Conservation (phyloP, 1,140 invertebrate genomes). For the Drosophila saltans region DNA sequence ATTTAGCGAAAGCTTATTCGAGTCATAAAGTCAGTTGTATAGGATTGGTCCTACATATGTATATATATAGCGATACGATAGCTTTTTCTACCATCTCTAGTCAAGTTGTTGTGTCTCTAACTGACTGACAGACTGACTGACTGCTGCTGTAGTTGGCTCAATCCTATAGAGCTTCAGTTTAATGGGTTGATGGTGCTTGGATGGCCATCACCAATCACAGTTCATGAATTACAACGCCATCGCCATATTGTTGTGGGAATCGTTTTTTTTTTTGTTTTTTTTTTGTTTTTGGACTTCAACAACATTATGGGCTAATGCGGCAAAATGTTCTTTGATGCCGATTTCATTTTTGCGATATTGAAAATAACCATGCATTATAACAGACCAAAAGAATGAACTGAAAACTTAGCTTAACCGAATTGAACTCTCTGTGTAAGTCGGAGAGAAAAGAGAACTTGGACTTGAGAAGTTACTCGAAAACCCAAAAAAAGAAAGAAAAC, state of each 20-base stretch:
- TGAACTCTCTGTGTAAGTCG: slow-evolving; percentile 5
- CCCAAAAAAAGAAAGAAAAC: background rate
- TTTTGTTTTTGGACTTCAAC: background rate
- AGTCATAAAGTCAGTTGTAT: too few species aligned
- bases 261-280: slow-evolving; percentile 23
- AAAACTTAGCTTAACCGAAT: slow-evolving; percentile 24
- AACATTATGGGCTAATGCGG: slow-evolving; percentile 45
- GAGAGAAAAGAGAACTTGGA: too few species aligned
- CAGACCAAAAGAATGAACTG: slow-evolving; percentile 20
- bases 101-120: background rate
- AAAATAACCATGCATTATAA: slow-evolving; percentile 77
- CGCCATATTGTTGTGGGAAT: slow-evolving; percentile 80
- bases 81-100: background rate
- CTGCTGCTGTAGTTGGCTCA: slow-evolving; percentile 31
- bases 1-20: too few species aligned
- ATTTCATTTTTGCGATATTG: slow-evolving; percentile 82
- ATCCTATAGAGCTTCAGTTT: slow-evolving; percentile 36
- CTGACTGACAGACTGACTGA: slow-evolving; percentile 30
- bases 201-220: slow-evolving; percentile 67
- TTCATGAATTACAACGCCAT: slow-evolving; percentile 79
- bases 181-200: slow-evolving; percentile 39
- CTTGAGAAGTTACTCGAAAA: too few species aligned
- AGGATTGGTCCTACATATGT: too few species aligned
- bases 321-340: slow-evolving; percentile 78
- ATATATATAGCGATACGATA: too few species aligned